Evolutionary conservation across 2,797 vertebrate genomes (phyloP).

Genomic region (Neosilurus hyrtlii): DNA sequence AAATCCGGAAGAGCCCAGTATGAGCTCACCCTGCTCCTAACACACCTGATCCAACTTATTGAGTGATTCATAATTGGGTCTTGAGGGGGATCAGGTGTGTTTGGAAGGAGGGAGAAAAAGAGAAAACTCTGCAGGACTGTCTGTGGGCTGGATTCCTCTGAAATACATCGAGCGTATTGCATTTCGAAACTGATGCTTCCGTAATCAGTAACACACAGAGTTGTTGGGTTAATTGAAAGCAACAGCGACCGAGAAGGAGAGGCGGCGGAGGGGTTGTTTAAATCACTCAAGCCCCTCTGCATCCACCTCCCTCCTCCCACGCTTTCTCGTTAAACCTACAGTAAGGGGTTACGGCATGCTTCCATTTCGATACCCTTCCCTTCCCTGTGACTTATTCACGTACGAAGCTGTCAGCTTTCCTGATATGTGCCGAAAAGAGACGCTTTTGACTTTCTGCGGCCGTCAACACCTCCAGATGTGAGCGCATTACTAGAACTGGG

Average conservation of each 20-base stretch:
- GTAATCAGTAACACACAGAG: conserved; percentile 8
- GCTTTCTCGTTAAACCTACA: conserved; percentile 67
- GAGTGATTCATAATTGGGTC: conserved; percentile 13
- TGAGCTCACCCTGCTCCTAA: not conserved
- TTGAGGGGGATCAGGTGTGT: not conserved
- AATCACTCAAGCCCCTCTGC: conserved; percentile 49
- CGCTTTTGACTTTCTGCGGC: conserved; percentile 45
- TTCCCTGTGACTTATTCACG: conserved; percentile 57
- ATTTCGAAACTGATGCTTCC: conserved; percentile 14
- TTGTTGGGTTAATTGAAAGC: conserved; percentile 41
- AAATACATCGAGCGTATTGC: not conserved
- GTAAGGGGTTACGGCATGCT: conserved; percentile 62
- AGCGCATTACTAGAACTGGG: conserved; percentile 68
- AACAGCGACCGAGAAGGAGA: conserved; percentile 2
- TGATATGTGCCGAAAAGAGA: conserved; percentile 48
- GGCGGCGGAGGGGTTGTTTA: too few relatives aligned
- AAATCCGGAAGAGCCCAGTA: not conserved
- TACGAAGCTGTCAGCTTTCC: conserved; percentile 31
- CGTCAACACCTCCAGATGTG: conserved; percentile 53
- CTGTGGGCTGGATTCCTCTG: not conserved
- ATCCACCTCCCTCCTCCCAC: conserved; percentile 66
- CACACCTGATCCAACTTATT: conserved; percentile 1
- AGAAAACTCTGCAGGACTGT: not conserved
- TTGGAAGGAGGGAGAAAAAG: not conserved
- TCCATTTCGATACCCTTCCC: conserved; percentile 61